Conservation (phyloP, 2,888 invertebrate genomes). For the Yponomeuta plumbellus region DNA sequence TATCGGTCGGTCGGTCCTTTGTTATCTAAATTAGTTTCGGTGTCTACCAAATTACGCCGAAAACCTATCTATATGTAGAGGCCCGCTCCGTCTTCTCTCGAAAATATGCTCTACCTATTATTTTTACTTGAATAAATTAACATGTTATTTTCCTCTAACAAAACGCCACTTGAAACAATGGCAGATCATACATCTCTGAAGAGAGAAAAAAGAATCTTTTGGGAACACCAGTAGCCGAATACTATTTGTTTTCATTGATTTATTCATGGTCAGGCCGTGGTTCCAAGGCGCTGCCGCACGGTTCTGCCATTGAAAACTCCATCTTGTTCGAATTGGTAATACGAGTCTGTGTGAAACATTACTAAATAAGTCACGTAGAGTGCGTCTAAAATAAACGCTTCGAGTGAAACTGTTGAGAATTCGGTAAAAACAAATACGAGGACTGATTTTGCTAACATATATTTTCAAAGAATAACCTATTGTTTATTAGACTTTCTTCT, state of each 20-base stretch:
- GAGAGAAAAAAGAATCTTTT: constrained; percentile 43
- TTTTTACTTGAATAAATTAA: constrained; percentile 63
- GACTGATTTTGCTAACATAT: neutral
- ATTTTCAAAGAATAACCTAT: neutral
- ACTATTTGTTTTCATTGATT: constrained; percentile 76
- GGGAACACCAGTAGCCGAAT: constrained; percentile 71
- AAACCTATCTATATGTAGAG: constrained; percentile 67
- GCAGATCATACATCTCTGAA: constrained; percentile 59
- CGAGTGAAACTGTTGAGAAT: constrained; percentile 44
- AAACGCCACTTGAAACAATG: constrained; percentile 64
- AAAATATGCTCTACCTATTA: constrained; percentile 74
- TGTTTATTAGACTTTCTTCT: constrained; percentile 7
- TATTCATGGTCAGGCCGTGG: constrained; percentile 68
- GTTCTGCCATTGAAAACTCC: constrained; percentile 59
- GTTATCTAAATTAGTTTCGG: constrained; percentile 78
- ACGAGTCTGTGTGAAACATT: constrained; percentile 52
- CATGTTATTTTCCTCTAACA: constrained; percentile 58
- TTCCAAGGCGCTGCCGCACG: constrained; percentile 66
- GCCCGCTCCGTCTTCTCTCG: constrained; percentile 58
- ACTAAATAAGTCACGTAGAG: constrained; percentile 55
- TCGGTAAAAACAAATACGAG: constrained; percentile 4
- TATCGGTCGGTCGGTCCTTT: constrained; percentile 73
- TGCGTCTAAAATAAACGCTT: constrained; percentile 29
- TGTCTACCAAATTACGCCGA: constrained; percentile 78
- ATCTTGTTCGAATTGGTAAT: constrained; percentile 65